A percentile compares a stretch with the other conserved stretches of the same genome.
Conservation (phyloP, 1,140 invertebrate species). For the Scaptomyza pallida region DNA sequence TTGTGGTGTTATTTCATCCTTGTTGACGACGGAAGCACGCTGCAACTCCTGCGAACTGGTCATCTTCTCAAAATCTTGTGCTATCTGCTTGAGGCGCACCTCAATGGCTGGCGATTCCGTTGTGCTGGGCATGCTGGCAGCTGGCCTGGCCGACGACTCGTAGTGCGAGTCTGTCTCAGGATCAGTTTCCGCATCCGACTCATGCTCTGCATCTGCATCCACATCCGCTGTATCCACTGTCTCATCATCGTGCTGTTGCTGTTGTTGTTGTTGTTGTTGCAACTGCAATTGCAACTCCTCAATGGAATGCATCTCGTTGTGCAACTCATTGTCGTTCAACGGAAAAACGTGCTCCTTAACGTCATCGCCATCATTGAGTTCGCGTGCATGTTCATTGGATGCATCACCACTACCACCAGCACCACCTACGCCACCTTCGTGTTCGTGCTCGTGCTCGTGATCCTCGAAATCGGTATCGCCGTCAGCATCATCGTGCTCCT, state of each 20-base stretch:
- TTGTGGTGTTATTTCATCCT: slow-evolving; percentile 74
- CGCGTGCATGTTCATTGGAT: slow-evolving; percentile 45
- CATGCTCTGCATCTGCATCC: slow-evolving; percentile 58
- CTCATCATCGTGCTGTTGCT: slow-evolving; percentile 52
- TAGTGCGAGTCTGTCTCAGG: slow-evolving; percentile 52
- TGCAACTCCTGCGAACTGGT: slow-evolving; percentile 68
- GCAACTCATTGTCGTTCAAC: slow-evolving; percentile 69
- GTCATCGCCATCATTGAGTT: slow-evolving; percentile 42
- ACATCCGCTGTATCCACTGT: slow-evolving; percentile 27
- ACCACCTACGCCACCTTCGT: slow-evolving; percentile 32
- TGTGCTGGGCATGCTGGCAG: slow-evolving; percentile 59
- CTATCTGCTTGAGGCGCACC: slow-evolving; percentile 81
- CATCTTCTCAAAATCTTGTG: slow-evolving; percentile 82
- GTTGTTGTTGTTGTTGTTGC: slow-evolving; percentile 42
- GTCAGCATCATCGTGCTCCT: slow-evolving; percentile 42
- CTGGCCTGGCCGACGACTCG: slow-evolving; percentile 22
- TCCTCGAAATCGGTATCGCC: slow-evolving; percentile 65
- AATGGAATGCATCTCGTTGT: slow-evolving; percentile 73
- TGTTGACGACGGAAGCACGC: slow-evolving; percentile 32
- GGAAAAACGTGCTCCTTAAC: slow-evolving; percentile 77
- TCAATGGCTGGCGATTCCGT: slow-evolving; percentile 78
- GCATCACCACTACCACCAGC: slow-evolving; percentile 32
- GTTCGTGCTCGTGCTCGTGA: slow-evolving; percentile 62
- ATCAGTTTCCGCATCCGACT: slow-evolving; percentile 38
- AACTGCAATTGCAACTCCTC: slow-evolving; percentile 70